A percentile compares a stretch with the other conserved stretches of the same genome.
phyloP scores from a whole-genome alignment of 2,888 invertebrate species.

The Ormyrus nitidulus region DNA sequence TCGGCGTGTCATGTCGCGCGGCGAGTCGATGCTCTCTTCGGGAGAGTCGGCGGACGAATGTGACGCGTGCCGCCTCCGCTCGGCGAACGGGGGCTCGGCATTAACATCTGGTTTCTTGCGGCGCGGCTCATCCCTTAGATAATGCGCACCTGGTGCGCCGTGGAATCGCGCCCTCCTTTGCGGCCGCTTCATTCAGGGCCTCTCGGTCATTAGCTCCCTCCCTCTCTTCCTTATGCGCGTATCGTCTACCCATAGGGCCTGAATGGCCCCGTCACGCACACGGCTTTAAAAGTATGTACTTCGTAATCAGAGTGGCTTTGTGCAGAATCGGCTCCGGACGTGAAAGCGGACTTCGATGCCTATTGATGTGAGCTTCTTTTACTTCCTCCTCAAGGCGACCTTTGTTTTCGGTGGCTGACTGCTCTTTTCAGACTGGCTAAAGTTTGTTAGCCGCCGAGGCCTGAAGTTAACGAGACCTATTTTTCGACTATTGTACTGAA shows the following conservation, averaged over 20 bases:
- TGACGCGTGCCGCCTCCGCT: slow-evolving; percentile 38
- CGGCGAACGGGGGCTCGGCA: slow-evolving; percentile 37
- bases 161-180: slow-evolving; percentile 59
- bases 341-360: slow-evolving; percentile 5
- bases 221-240: not conserved
- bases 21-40: slow-evolving; percentile 25
- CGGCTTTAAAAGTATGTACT: slow-evolving; percentile 38
- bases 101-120: slow-evolving; percentile 72
- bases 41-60: slow-evolving; percentile 24
- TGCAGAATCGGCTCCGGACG: too few relatives aligned
- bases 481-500: too few relatives aligned
- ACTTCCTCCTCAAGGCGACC: slow-evolving; percentile 7
- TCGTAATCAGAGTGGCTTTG: slow-evolving; percentile 37
- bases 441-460: not conserved
- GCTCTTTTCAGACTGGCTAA: not conserved
- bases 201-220: slow-evolving; percentile 13
- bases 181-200: slow-evolving; percentile 49
- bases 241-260: not conserved
- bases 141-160: slow-evolving; percentile 68
- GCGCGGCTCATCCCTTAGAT: slow-evolving; percentile 70
- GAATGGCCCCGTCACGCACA: not conserved
- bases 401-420: not conserved
- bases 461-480: too few relatives aligned
- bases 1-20: not conserved
- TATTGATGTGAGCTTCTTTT: slow-evolving; percentile 11